phyloP scores from a whole-genome alignment of 2,113 vertebrate species.

The Hiodon tergisus region DNA sequence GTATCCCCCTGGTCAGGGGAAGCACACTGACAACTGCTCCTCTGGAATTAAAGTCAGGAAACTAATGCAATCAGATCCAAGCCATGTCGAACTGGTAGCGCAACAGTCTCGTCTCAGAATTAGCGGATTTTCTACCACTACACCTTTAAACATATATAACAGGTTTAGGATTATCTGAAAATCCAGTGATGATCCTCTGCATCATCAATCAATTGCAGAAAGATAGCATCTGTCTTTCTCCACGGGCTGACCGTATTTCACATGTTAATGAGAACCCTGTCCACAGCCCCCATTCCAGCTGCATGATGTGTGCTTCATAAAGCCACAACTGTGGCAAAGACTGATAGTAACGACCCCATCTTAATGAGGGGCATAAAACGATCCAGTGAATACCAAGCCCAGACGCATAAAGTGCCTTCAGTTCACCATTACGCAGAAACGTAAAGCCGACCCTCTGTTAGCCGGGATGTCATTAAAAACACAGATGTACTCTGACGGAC shows the following conservation, averaged over 20 bases:
- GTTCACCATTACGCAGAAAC: background rate
- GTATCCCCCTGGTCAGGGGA: too few species aligned
- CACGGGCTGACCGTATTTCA: background rate
- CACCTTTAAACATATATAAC: too few species aligned
- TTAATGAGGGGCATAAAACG: conserved; percentile 30
- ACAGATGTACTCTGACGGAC: conserved; percentile 33
- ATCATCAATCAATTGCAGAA: background rate
- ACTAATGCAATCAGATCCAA: too few species aligned
- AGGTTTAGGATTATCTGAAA: background rate
- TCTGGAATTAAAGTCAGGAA: too few species aligned
- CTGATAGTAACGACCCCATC: conserved; percentile 26
- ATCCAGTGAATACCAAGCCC: conserved; percentile 27
- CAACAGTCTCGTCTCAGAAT: too few species aligned
- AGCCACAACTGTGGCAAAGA: conserved; percentile 16
- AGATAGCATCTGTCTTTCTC: background rate
- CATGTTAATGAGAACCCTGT: conserved; percentile 12
- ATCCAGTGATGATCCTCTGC: background rate
- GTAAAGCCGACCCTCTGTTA: conserved; percentile 1
- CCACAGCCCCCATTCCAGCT: conserved; percentile 7
- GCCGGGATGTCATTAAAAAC: conserved; percentile 23
- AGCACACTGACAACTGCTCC: too few species aligned
- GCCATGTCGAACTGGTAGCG: too few species aligned
- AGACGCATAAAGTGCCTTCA: conserved; percentile 24
- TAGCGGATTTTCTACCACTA: too few species aligned
- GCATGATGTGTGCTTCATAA: conserved; percentile 19